phyloP scores from a whole-genome alignment of 2,113 vertebrate genomes.

The Oncorhynchus masou region DNA sequence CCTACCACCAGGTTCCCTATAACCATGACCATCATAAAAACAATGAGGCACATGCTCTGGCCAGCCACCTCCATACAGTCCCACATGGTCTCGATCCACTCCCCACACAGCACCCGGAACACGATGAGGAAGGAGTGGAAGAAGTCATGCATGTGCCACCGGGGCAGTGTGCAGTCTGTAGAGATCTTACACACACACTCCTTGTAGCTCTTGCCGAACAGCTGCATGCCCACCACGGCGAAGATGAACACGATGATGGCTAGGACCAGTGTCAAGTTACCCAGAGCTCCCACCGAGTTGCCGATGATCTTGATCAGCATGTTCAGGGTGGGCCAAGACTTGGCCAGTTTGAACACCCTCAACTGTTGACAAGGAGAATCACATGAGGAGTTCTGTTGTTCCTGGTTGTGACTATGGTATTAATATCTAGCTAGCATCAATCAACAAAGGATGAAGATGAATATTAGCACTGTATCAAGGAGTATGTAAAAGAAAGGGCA shows the following conservation, averaged over 20 bases:
- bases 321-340: constrained; percentile 97
- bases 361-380: constrained; percentile 73
- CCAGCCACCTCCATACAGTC: constrained; percentile 97
- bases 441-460: too few relatives aligned
- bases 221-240: constrained; percentile 97
- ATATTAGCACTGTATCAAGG: too few relatives aligned
- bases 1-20: constrained; percentile 97
- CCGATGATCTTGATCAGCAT: constrained; percentile 99
- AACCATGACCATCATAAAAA: constrained; percentile 99
- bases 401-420: too few relatives aligned
- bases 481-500: neutral
- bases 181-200: constrained; percentile 91
- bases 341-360: constrained; percentile 96
- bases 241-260: constrained; percentile 99
- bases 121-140: constrained; percentile 98
- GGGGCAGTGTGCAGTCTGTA: constrained; percentile 83
- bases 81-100: constrained; percentile 99
- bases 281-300: constrained; percentile 93
- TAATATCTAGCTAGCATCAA: too few relatives aligned
- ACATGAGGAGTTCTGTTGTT: neutral
- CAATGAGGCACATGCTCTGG: constrained; percentile 91
- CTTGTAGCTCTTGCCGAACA: constrained; percentile 94
- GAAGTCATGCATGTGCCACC: constrained; percentile 98
- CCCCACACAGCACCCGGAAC: constrained; percentile 93
- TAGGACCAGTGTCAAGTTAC: constrained; percentile 92